Evolutionary conservation across 2,888 invertebrate genomes (phyloP).

Genomic region (Drosophila anomelani): DNA sequence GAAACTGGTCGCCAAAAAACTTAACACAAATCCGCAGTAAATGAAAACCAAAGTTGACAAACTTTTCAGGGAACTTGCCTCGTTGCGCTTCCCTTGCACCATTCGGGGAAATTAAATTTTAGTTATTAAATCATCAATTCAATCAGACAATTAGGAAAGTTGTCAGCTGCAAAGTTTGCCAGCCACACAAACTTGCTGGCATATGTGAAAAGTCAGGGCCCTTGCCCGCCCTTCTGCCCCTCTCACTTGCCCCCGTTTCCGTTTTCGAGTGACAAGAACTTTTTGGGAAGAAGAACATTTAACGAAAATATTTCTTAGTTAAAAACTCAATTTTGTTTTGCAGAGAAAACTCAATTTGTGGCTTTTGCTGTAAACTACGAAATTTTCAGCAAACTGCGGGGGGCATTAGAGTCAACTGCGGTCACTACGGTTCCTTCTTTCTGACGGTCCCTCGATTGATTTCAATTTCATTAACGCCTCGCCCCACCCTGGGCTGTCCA

Average conservation of each 20-base stretch:
- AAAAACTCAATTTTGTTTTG: slow-evolving; percentile 51
- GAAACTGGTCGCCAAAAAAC: slow-evolving; percentile 45
- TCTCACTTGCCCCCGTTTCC: slow-evolving; percentile 20
- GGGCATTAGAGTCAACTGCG: slow-evolving; percentile 21
- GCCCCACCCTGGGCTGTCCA: slow-evolving; percentile 7
- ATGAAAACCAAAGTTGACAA: slow-evolving; percentile 67
- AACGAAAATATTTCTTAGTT: slow-evolving; percentile 48
- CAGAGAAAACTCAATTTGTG: slow-evolving; percentile 67
- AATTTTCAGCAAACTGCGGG: slow-evolving; percentile 19
- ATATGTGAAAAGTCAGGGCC: slow-evolving; percentile 56
- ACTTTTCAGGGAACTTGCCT: slow-evolving; percentile 53
- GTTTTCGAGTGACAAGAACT: slow-evolving; percentile 48
- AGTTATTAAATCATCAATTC: slow-evolving; percentile 84
- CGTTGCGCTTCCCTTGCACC: slow-evolving; percentile 16
- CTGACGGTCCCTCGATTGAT: slow-evolving; percentile 56
- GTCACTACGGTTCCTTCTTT: slow-evolving; percentile 21
- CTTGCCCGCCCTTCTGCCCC: background rate
- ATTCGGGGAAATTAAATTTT: slow-evolving; percentile 77
- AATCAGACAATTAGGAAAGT: slow-evolving; percentile 84
- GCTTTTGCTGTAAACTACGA: slow-evolving; percentile 47
- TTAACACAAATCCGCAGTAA: slow-evolving; percentile 64
- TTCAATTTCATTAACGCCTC: slow-evolving; percentile 78
- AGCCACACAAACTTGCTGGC: slow-evolving; percentile 67
- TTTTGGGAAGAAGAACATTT: slow-evolving; percentile 55
- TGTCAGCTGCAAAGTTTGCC: slow-evolving; percentile 65